These are phyloP conservation scores for Nymphalis io DNA, from an alignment of 1,140 invertebrate species.

Conservation along the genomic window DNA sequence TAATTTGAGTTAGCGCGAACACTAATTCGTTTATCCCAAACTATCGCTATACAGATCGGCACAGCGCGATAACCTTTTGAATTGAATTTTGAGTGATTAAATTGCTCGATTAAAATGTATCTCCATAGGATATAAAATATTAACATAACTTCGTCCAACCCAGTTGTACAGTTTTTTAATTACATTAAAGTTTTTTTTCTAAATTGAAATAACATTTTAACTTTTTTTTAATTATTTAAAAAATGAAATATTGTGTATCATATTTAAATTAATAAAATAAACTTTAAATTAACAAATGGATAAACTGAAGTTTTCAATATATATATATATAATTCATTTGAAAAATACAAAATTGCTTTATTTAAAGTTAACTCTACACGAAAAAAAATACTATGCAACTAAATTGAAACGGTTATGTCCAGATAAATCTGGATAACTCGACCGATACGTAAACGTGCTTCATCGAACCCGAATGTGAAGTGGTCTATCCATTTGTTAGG, in stretches of 20 bases:
- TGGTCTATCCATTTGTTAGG: slow-evolving; percentile 31
- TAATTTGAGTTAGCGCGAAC: slow-evolving; percentile 33
- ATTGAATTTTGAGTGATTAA: slow-evolving; percentile 28
- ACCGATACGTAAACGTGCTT: slow-evolving; percentile 41
- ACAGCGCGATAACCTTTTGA: slow-evolving; percentile 30
- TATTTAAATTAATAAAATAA: too few species aligned
- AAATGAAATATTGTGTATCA: too few species aligned
- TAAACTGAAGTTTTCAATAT: not conserved
- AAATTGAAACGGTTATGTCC: slow-evolving; percentile 41
- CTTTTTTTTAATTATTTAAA: too few species aligned
- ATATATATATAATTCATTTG: not conserved
- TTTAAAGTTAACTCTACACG: not conserved
- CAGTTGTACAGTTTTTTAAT: too few species aligned
- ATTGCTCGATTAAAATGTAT: slow-evolving; percentile 18
- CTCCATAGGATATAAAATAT: not conserved
- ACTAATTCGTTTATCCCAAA: slow-evolving; percentile 30
- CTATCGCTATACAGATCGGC: slow-evolving; percentile 27
- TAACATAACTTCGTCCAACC: not conserved
- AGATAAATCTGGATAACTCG: slow-evolving; percentile 42
- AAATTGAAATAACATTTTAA: too few species aligned
- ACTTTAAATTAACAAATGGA: too few species aligned
- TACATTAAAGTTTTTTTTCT: too few species aligned
- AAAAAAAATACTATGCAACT: slow-evolving; percentile 16
- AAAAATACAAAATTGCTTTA: not conserved
- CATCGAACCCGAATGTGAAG: slow-evolving; percentile 37